These are phyloP conservation scores for Charanyca ferruginea DNA, from an alignment of 2,888 invertebrate genomes.

Conservation along the genomic window DNA sequence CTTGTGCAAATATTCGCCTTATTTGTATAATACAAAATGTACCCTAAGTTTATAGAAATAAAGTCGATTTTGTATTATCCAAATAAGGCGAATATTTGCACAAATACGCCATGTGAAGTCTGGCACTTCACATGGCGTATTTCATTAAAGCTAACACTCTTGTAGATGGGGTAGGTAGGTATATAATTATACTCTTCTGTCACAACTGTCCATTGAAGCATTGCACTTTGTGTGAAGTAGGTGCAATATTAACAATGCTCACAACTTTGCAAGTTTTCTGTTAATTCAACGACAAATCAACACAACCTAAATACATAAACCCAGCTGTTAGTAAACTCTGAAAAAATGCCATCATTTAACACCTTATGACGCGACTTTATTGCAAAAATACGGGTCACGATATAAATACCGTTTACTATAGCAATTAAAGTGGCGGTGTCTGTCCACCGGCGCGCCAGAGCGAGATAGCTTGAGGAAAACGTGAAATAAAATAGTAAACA, in stretches of 20 bases:
- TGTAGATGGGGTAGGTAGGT: conserved; percentile 9
- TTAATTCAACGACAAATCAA: conserved; percentile 29
- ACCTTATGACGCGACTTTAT: conserved; percentile 67
- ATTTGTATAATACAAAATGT: too few species aligned
- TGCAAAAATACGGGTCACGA: conserved; percentile 72
- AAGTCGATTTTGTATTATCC: too few species aligned
- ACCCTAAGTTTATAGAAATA: too few species aligned
- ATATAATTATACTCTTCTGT: conserved; percentile 5
- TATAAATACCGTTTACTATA: conserved; percentile 77
- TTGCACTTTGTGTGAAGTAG: conserved; percentile 38
- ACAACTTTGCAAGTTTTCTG: conserved; percentile 20
- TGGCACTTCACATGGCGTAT: too few species aligned
- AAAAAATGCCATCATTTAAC: conserved; percentile 38
- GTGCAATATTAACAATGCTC: conserved; percentile 36
- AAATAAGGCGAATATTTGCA: too few species aligned
- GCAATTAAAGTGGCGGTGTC: conserved; percentile 70
- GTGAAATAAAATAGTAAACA: conserved; percentile 82
- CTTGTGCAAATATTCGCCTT: too few species aligned
- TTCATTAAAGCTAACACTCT: conserved; percentile 31
- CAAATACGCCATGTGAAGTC: too few species aligned
- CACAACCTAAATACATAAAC: not conserved
- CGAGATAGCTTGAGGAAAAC: conserved; percentile 87
- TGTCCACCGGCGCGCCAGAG: conserved; percentile 67
- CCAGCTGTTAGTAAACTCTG: conserved; percentile 4
- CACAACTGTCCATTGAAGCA: conserved; percentile 25